A percentile compares a stretch with the other conserved stretches of the same genome.
These are phyloP conservation scores for Noctilio leporinus DNA, from an alignment of 2,113 vertebrate species.

Conservation along the genomic window DNA sequence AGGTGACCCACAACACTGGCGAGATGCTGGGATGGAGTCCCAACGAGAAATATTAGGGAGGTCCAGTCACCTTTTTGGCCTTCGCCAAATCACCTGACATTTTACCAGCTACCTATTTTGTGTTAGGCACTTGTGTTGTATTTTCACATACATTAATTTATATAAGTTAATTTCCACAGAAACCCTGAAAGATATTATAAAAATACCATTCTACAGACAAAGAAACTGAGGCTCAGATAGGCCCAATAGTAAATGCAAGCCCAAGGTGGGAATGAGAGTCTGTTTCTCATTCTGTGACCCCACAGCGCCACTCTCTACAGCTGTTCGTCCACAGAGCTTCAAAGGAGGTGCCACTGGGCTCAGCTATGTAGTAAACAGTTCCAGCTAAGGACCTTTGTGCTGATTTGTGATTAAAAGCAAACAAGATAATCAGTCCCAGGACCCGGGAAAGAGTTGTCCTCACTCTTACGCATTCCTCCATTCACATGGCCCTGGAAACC, in stretches of 20 bases:
- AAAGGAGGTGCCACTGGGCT: slow-evolving; percentile 20
- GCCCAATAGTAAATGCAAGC: neutral
- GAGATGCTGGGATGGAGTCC: neutral
- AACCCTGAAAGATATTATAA: neutral
- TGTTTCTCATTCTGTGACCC: neutral
- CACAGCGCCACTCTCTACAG: neutral
- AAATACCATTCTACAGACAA: neutral
- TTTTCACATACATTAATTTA: neutral
- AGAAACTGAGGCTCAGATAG: neutral
- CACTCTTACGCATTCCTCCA: neutral
- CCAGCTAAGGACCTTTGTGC: neutral
- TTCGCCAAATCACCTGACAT: neutral
- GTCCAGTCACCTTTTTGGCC: too few relatives aligned
- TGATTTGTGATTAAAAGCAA: slow-evolving; percentile 55
- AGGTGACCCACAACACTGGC: neutral
- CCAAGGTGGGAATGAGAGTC: neutral
- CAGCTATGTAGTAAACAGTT: neutral
- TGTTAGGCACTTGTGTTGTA: neutral
- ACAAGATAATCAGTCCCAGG: slow-evolving; percentile 36
- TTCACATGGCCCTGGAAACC: slow-evolving; percentile 21
- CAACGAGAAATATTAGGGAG: neutral
- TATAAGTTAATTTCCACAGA: neutral
- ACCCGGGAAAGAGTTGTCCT: neutral
- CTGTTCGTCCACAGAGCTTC: neutral
- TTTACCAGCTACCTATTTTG: neutral